Base-by-base conservation (phyloP, 2,888 invertebrate species). In the Poecilus cupreus region DNA sequence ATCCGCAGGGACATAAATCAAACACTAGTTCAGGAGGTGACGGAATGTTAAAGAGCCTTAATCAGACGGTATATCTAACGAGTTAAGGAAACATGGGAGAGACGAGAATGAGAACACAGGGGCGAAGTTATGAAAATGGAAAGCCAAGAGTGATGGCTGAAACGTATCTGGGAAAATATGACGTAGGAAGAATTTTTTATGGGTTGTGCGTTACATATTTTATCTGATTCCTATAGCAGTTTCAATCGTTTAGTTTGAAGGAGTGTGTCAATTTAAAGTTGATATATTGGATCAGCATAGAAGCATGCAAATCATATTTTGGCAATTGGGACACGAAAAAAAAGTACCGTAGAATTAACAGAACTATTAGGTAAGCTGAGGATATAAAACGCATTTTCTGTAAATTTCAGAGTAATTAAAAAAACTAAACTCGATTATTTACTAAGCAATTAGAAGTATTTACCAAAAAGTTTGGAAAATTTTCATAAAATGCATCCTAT, bases 1-100 rank as follows among this genome's bases (percentile, higher is more conserved):
- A 78, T 78, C 78, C 43, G 20, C 22, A 24, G 57, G 39, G 80
- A 79, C 72, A 80, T 80, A 80, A 80, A 80, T 80, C 70, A 80
- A 80, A 24, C 54, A 13, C 57, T 72, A 72, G 43, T 80, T 80
- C 60, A 72, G 51, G 49, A 80, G 72, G 80, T 80, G 80, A 80
- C 80, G 80, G 80, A 80, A 80, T 80, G 80, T 51, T 80, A 80
- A 80, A 80, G 57, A 80, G 80, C 24, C 32, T 51, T 80, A 80
- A 80, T 80, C 80, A 13, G 54, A 32, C 70, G 54, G 80, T 57
- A 80, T 80, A 80, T 80, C 80, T 80, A 80, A 80, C 54, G 70
- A 79, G 68, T 79, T 72, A 80, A 72, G 80, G 80, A 72, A 80
- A 80, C 80, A 72, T 22, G 72, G 43, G 72, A 72, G 24, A 46